Evolutionary conservation across 2,888 invertebrate species (phyloP), one percentile per base, ranked within the genome.

Genomic region (Tinea semifulvella): DNA sequence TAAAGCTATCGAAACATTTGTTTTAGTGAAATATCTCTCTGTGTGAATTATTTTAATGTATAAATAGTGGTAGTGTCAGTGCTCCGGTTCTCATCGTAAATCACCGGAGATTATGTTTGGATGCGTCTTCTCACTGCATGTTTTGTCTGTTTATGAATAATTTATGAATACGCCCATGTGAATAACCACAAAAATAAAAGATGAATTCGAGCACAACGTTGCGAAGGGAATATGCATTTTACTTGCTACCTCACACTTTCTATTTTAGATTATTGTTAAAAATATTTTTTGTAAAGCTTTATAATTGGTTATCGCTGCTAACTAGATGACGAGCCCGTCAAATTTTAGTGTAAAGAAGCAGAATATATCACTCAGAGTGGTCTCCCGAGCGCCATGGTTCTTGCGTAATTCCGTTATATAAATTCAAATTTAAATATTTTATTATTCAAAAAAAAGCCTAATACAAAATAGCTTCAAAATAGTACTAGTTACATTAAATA

Each of bases 41-140:
- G 8, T 22, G 8, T 16, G 18, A 36, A 18, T 18, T 36, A 18
- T 36, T 36, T 36, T 2, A 36, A 18, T 18, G 18, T 36, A 36
- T 36, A 36, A 36, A 36, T 36, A 36, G 16, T 36, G 8, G 31
- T 31, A 31, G 36, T 40, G 40, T 65, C 68, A 70, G 69, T 62
- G 59, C 56, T 58, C 51, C 54, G 60, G 65, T 70, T 69, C 65
- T 58, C 68, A 67, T 70, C 74, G 68, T 76, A 76, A 72, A 76
- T 77, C 77, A 76, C 59, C 54, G 56, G 61, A 71, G 77, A 77
- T 77, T 72, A 76, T 76, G 68, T 68, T 58, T 55, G 60, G 62
- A 65, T 62, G 64, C 63, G 63, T 67, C 65, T 61, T 60, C 65
- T 62, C 56, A 47, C 53, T 56, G 61, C 63, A 62, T 69, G 66